phyloP scores from a whole-genome alignment of 2,888 invertebrate genomes.

The Mythimna albipuncta region DNA sequence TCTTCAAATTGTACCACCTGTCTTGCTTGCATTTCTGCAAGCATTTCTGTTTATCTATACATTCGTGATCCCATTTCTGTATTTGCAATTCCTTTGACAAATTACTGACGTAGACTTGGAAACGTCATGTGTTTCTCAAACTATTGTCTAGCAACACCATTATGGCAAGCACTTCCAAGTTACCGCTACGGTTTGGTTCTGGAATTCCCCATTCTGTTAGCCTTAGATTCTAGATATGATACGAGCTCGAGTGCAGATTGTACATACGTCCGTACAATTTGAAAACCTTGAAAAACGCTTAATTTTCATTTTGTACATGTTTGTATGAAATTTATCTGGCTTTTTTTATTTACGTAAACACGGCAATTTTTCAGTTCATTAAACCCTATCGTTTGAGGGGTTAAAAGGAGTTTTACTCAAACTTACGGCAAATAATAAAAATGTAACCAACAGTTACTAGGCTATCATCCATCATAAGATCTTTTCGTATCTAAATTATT shows the following conservation, averaged over 20 bases:
- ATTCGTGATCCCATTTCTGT: background rate
- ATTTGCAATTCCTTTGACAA: conserved; percentile 30
- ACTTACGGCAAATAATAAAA: background rate
- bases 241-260: too few relatives aligned
- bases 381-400: too few relatives aligned
- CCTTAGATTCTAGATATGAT: background rate
- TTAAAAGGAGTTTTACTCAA: too few relatives aligned
- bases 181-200: background rate
- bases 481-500: too few relatives aligned
- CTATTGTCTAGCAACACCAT: background rate
- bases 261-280: too few relatives aligned
- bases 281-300: too few relatives aligned
- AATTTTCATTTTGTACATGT: too few relatives aligned
- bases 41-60: background rate
- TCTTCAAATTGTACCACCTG: background rate
- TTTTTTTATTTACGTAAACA: too few relatives aligned
- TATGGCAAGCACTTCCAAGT: background rate
- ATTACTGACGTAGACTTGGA: background rate
- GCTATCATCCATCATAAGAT: too few relatives aligned
- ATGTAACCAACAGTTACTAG: background rate
- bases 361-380: too few relatives aligned
- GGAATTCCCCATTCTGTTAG: background rate
- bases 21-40: background rate
- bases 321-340: too few relatives aligned
- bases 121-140: background rate